These are phyloP conservation scores for Galeopterus variegatus DNA, from an alignment of 2,113 vertebrate genomes.

Conservation along the genomic window DNA sequence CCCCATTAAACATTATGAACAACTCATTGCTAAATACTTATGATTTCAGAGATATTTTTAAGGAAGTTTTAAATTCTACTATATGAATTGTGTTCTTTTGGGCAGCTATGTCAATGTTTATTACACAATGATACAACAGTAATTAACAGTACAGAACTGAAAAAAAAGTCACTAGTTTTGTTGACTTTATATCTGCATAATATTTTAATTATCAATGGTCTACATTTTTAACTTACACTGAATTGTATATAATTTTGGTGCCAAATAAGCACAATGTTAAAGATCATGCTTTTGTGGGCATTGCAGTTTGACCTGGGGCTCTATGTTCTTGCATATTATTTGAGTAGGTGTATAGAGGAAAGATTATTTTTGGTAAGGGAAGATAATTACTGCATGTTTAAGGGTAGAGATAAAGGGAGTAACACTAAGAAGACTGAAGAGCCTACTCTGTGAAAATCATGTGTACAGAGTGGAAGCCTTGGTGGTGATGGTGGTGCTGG, in stretches of 20 bases:
- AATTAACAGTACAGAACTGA: not conserved
- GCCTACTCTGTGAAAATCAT: not conserved
- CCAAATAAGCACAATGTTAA: not conserved
- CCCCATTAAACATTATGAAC: not conserved
- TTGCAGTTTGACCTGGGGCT: not conserved
- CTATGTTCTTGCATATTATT: not conserved
- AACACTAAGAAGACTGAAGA: not conserved
- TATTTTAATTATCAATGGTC: not conserved
- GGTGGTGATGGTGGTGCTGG: not conserved
- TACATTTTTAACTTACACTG: not conserved
- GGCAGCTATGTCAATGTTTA: not conserved
- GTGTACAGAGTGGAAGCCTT: not conserved
- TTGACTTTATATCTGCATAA: not conserved
- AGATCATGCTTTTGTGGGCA: not conserved
- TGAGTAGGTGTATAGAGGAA: not conserved
- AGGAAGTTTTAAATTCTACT: not conserved
- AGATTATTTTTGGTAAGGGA: not conserved
- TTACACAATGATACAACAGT: not conserved
- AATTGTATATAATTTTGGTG: not conserved
- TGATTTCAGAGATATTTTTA: not conserved
- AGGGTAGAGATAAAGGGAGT: not conserved
- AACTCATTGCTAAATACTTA: not conserved
- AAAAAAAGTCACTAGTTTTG: not conserved
- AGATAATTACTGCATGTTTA: not conserved
- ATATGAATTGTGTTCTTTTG: not conserved